Percentiles rank a stretch among this genome's conserved stretches.
phyloP scores from a whole-genome alignment of 2,888 invertebrate species.

The Dryobotodes eremita region DNA sequence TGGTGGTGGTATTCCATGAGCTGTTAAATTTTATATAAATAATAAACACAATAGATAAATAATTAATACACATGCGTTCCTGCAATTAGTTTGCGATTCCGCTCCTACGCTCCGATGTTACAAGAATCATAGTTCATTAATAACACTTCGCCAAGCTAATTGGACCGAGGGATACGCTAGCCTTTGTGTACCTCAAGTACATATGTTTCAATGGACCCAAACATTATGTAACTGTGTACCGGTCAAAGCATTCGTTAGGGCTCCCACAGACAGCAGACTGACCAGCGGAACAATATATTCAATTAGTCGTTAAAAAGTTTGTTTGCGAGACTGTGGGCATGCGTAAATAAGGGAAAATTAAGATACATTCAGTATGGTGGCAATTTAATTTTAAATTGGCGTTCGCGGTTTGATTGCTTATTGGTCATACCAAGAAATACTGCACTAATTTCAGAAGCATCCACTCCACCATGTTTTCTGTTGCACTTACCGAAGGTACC shows the following conservation, averaged over 20 bases:
- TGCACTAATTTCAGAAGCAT: background rate
- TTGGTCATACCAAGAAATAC: background rate
- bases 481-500: background rate
- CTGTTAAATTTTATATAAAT: background rate
- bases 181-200: background rate
- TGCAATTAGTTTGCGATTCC: background rate
- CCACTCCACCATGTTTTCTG: background rate
- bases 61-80: background rate
- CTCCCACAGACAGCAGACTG: background rate
- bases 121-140: background rate
- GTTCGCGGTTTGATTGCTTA: background rate
- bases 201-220: background rate
- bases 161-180: constrained; percentile 6
- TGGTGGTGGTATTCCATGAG: background rate
- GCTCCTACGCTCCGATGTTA: background rate
- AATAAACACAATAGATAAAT: background rate
- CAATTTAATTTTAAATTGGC: background rate
- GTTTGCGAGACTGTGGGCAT: background rate
- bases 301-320: background rate
- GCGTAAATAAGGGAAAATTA: background rate
- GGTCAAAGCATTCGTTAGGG: background rate
- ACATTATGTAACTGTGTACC: background rate
- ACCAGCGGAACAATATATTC: background rate
- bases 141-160: constrained; percentile 14
- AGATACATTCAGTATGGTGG: background rate